phyloP scores from a whole-genome alignment of 37 sponge, comb jelly and placozoan species.

The Oscarella lobularis region DNA sequence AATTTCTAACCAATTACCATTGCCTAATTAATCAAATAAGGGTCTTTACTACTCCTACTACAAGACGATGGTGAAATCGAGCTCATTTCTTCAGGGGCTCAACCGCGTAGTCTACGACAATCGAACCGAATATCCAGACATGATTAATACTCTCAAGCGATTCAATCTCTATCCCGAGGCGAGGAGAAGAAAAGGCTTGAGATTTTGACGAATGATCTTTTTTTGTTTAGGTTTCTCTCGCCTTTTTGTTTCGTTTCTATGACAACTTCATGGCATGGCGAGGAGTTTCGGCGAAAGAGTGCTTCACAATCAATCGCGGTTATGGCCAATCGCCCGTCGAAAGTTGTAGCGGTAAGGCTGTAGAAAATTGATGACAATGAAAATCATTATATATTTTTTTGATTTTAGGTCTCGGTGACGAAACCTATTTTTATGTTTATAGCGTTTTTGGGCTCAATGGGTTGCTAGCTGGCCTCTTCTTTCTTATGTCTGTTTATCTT shows the following conservation, averaged over 20 bases:
- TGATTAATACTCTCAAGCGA: slow-evolving; percentile 79
- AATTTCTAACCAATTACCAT: not conserved
- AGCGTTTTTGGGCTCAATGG: slow-evolving; percentile 79
- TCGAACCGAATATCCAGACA: slow-evolving; percentile 73
- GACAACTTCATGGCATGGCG: not conserved
- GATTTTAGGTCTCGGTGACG: slow-evolving; percentile 59
- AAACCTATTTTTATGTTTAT: slow-evolving; percentile 69
- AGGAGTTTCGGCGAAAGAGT: slow-evolving; percentile 14
- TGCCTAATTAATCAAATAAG: slow-evolving; percentile 5
- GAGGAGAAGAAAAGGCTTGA: not conserved
- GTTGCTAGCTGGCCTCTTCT: slow-evolving; percentile 24
- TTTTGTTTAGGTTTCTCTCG: slow-evolving; percentile 38
- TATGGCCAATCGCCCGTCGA: slow-evolving; percentile 37
- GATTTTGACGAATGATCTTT: too few relatives aligned
- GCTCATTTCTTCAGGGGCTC: slow-evolving; percentile 38
- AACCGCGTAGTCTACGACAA: slow-evolving; percentile 42
- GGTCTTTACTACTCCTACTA: slow-evolving; percentile 97
- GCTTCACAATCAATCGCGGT: slow-evolving; percentile 65
- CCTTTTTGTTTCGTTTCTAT: slow-evolving; percentile 36
- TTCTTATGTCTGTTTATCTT: slow-evolving; percentile 37
- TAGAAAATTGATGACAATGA: not conserved
- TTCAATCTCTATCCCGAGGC: slow-evolving; percentile 95
- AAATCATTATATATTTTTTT: slow-evolving; percentile 1
- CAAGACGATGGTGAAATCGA: slow-evolving; percentile 64
- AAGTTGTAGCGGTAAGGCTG: slow-evolving; percentile 31